Percentiles rank a stretch among this genome's conserved stretches.
Conservation (phyloP, 2,797 vertebrate genomes). For the Lagodon rhomboides region DNA sequence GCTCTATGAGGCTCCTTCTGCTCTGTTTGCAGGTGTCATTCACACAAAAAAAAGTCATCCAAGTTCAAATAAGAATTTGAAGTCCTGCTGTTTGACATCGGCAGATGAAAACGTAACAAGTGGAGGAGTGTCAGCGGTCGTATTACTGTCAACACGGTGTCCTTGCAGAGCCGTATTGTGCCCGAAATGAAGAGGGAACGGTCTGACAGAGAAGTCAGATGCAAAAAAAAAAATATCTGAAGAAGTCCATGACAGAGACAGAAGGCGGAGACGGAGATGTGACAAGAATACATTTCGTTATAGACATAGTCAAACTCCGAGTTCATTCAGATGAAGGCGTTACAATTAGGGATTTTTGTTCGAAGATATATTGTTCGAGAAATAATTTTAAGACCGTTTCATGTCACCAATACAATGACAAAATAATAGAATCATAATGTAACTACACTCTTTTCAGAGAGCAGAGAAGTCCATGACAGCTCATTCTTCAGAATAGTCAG, state of each 20-base stretch:
- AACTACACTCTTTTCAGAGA: too few species aligned
- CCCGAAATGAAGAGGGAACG: conserved; percentile 6
- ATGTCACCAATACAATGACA: too few species aligned
- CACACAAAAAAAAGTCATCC: neutral
- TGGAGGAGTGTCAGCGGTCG: neutral
- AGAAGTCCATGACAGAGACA: neutral
- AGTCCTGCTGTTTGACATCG: neutral
- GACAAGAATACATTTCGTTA: too few species aligned
- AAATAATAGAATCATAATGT: too few species aligned
- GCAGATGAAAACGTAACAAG: conserved; percentile 4
- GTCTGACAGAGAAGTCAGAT: neutral
- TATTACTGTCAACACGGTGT: neutral
- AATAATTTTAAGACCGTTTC: too few species aligned
- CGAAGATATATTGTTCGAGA: too few species aligned
- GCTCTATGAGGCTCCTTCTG: neutral
- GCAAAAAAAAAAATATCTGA: neutral
- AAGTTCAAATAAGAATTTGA: neutral
- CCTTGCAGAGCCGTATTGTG: neutral
- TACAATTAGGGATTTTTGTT: neutral
- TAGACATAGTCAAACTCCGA: neutral
- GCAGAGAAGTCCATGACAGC: too few species aligned
- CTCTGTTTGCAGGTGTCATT: neutral
- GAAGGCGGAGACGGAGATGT: neutral
- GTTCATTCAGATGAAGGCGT: neutral
- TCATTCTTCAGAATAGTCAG: too few species aligned